phyloP scores from a whole-genome alignment of 2,113 vertebrate genomes.

The Telmatochromis bifrenatus region DNA sequence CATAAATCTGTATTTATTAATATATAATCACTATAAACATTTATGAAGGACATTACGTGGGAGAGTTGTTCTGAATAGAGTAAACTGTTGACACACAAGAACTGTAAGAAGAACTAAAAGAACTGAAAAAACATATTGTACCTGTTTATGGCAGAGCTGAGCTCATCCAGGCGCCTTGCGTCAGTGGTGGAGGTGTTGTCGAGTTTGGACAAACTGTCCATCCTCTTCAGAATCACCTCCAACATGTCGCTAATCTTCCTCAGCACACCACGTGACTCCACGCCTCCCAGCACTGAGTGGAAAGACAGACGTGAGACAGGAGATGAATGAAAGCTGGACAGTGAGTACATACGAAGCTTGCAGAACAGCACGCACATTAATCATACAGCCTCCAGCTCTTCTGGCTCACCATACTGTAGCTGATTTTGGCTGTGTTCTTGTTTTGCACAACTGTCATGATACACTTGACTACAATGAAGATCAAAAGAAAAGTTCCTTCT shows the following conservation, averaged over 20 bases:
- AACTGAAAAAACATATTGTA: slow-evolving; percentile 30
- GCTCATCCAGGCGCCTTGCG: slow-evolving; percentile 74
- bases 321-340: neutral
- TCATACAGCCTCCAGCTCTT: neutral
- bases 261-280: slow-evolving; percentile 89
- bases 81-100: neutral
- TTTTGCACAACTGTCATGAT: neutral
- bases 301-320: neutral
- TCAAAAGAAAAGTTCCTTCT: neutral
- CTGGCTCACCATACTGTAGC: neutral
- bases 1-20: neutral
- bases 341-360: neutral
- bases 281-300: slow-evolving; percentile 79
- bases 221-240: slow-evolving; percentile 89
- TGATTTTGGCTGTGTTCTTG: neutral
- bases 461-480: neutral
- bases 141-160: slow-evolving; percentile 81
- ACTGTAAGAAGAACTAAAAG: neutral
- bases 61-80: neutral
- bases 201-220: slow-evolving; percentile 87
- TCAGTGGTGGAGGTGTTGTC: slow-evolving; percentile 80
- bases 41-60: neutral
- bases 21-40: neutral
- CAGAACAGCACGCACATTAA: neutral
- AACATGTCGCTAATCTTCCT: slow-evolving; percentile 94